A percentile compares a stretch with the other conserved stretches of the same genome.
Evolutionary conservation across 2,113 vertebrate genomes (phyloP).

Genomic region (Euleptes europaea): DNA sequence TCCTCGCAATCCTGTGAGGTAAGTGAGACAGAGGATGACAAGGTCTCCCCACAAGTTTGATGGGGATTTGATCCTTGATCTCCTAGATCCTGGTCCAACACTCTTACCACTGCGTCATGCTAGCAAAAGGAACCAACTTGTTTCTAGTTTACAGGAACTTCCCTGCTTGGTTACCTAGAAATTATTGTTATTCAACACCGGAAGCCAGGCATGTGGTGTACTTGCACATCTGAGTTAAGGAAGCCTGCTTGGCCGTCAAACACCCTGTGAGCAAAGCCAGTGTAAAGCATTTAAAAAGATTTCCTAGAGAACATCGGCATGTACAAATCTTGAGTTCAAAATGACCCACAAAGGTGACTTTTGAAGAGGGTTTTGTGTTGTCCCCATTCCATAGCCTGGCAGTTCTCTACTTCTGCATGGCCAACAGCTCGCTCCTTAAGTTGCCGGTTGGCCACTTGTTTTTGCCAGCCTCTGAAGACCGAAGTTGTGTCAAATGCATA

Average conservation of each 20-base stretch:
- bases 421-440: conserved; percentile 75
- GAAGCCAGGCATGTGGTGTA: not conserved
- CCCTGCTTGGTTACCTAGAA: not conserved
- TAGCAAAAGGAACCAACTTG: not conserved
- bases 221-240: too few relatives aligned
- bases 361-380: not conserved
- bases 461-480: conserved; percentile 79
- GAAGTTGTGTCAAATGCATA: conserved; percentile 79
- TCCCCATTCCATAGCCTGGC: conserved; percentile 22
- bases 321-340: conserved; percentile 4
- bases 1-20: too few relatives aligned
- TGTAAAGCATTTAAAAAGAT: not conserved
- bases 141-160: not conserved
- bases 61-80: too few relatives aligned
- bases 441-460: conserved; percentile 79
- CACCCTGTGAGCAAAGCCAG: conserved; percentile 2
- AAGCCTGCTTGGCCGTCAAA: not conserved
- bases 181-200: not conserved
- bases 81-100: too few relatives aligned
- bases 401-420: conserved; percentile 65
- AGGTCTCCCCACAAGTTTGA: too few relatives aligned
- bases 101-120: too few relatives aligned
- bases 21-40: too few relatives aligned
- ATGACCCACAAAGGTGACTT: conserved; percentile 33
- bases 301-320: not conserved